Conservation (phyloP, 2,113 vertebrate species). For the Condylura cristata region DNA sequence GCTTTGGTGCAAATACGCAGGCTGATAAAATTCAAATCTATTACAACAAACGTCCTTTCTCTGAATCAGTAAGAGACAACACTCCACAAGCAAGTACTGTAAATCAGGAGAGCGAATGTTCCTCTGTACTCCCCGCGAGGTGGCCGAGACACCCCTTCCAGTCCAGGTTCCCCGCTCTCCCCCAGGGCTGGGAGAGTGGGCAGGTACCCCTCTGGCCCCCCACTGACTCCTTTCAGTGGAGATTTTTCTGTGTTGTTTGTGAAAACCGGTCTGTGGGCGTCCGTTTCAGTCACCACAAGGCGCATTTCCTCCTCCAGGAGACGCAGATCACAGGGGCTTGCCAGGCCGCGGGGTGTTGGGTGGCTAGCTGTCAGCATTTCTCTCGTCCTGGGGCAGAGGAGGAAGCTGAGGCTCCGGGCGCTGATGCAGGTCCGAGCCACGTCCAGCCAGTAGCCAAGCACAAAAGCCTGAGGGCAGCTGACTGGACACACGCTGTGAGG, state of each 20-base stretch:
- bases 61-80: slow-evolving; percentile 81
- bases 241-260: not conserved
- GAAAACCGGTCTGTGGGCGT: not conserved
- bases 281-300: not conserved
- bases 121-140: slow-evolving; percentile 46
- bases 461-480: not conserved
- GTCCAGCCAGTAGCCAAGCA: not conserved
- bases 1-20: slow-evolving; percentile 81
- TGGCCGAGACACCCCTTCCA: not conserved
- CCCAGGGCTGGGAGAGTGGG: not conserved
- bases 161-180: not conserved
- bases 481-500: fast-evolving
- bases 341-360: not conserved
- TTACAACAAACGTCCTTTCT: slow-evolving; percentile 85
- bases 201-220: too few relatives aligned
- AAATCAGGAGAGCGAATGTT: slow-evolving; percentile 80
- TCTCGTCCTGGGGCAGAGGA: not conserved
- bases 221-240: not conserved
- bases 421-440: too few relatives aligned
- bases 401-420: not conserved
- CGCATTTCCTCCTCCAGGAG: not conserved
- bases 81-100: slow-evolving; percentile 79
- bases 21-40: slow-evolving; percentile 88
- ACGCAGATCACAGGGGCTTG: fast-evolving
- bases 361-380: not conserved